Percentiles rank a stretch among this genome's conserved stretches.
Evolutionary conservation across 1,140 invertebrate genomes (phyloP).

Genomic region (Camponotus floridanus): DNA sequence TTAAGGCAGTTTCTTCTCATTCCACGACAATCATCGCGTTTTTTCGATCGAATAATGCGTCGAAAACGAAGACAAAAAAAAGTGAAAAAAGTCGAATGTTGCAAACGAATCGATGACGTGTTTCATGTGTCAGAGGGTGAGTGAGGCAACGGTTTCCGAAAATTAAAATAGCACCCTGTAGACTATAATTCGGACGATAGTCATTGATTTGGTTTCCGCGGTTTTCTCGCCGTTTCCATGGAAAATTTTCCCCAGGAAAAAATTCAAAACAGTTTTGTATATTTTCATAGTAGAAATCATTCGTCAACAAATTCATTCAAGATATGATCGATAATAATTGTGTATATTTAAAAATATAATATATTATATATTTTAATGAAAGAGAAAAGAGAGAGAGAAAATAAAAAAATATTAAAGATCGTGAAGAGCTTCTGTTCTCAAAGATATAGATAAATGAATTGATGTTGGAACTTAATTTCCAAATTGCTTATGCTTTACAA

Average conservation of each 20-base stretch:
- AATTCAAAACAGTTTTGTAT: not conserved
- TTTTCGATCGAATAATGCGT: slow-evolving; percentile 18
- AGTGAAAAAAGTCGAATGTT: slow-evolving; percentile 52
- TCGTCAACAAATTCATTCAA: not conserved
- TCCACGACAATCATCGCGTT: slow-evolving; percentile 34
- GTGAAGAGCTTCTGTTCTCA: not conserved
- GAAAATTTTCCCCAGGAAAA: not conserved
- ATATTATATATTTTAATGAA: not conserved
- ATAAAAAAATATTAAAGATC: not conserved
- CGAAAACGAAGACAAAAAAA: slow-evolving; percentile 29
- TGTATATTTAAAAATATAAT: not conserved
- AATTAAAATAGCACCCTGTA: slow-evolving; percentile 66
- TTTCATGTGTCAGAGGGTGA: slow-evolving; percentile 47
- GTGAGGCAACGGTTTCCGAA: slow-evolving; percentile 42
- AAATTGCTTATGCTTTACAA: not conserved
- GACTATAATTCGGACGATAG: slow-evolving; percentile 46
- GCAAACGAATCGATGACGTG: slow-evolving; percentile 37
- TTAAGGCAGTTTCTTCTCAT: slow-evolving; percentile 41
- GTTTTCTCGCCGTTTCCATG: not conserved
- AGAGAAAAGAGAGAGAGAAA: not conserved
- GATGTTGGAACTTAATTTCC: not conserved
- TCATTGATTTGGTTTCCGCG: slow-evolving; percentile 53
- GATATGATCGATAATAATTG: not conserved
- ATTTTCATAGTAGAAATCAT: not conserved
- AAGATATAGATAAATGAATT: not conserved